These are phyloP conservation scores for Ectobius pallidus DNA, from an alignment of 2,888 invertebrate species.

Conservation along the genomic window DNA sequence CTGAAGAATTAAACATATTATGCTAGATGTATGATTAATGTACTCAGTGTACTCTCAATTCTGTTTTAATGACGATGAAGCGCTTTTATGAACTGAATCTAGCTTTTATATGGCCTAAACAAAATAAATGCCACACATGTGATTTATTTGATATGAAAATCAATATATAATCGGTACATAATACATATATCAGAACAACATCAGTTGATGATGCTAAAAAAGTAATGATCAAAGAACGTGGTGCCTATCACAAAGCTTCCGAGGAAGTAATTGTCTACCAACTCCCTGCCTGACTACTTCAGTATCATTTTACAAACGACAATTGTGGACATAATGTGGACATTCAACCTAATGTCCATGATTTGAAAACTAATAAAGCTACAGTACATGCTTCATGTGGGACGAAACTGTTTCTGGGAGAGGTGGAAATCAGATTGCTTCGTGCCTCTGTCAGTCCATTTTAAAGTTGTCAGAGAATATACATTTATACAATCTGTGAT, in stretches of 20 bases:
- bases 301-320: slow-evolving; percentile 8
- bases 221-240: slow-evolving; percentile 3
- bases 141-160: slow-evolving; percentile 5
- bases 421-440: slow-evolving; percentile 4
- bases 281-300: not conserved
- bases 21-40: not conserved
- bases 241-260: not conserved
- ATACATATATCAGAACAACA: too few species aligned
- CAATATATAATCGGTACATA: too few species aligned
- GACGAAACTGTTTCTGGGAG: slow-evolving; percentile 3
- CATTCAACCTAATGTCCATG: not conserved
- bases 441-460: slow-evolving; percentile 3
- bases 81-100: not conserved
- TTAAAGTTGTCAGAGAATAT: not conserved
- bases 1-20: not conserved
- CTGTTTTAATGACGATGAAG: not conserved
- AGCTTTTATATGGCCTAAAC: not conserved
- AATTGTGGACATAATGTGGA: not conserved
- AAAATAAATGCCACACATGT: slow-evolving; percentile 1
- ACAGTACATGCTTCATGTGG: slow-evolving; percentile 3
- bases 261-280: not conserved
- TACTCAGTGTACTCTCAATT: not conserved
- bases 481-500: too few species aligned
- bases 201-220: not conserved
- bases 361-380: slow-evolving; percentile 4